Evolutionary conservation across 2,888 invertebrate species (phyloP), one percentile per base, ranked within the genome.

Genomic region (Stenoptilia bipunctidactyla): DNA sequence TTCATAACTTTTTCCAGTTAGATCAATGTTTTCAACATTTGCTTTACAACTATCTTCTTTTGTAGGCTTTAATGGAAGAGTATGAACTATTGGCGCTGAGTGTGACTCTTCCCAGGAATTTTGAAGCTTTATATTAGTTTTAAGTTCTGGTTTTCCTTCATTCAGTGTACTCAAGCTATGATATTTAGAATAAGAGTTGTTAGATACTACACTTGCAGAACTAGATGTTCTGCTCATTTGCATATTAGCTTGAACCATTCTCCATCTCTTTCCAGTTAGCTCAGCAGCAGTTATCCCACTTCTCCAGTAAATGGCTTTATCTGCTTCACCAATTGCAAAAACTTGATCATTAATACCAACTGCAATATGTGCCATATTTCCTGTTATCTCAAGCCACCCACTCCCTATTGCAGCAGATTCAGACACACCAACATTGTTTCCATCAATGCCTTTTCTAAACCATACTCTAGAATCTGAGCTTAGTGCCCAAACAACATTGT

Each of bases 351-450:
- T 93, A 10, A 90, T 86, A 25, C 94, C 91, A 41, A 96, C 92
- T n/a, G 94, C 92, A 36, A 96, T 86, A 59, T 91, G 86, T 14
- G 89, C 86, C 88, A 96, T 92, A 64, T 90, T 89, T 36, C 93
- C 94, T 45, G 93, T 90, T 87, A 96, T 94, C 84, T 94, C 93
- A 15, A 96, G 88, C 96, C 96, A 96, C 15, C 92, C 91, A 58
- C 86, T 90, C 2, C 95, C 95, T 55, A 89, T 89, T 6, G 93
- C 92, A 42, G 91, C 84, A 61, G 90, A 88, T 67, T 92, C 92
- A 53, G 90, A 91, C 44, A 87, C 83, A 2, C 92, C 91, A 14
- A 90, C 87, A 30, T 80, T 85, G 65, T 90, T 88, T 38, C 92
- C 88, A 77, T 90, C 87, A 48, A 90, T 75, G 46, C 89, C 73